Conservation (phyloP, 2,888 invertebrate genomes). For the Chrysolina haemoptera region DNA sequence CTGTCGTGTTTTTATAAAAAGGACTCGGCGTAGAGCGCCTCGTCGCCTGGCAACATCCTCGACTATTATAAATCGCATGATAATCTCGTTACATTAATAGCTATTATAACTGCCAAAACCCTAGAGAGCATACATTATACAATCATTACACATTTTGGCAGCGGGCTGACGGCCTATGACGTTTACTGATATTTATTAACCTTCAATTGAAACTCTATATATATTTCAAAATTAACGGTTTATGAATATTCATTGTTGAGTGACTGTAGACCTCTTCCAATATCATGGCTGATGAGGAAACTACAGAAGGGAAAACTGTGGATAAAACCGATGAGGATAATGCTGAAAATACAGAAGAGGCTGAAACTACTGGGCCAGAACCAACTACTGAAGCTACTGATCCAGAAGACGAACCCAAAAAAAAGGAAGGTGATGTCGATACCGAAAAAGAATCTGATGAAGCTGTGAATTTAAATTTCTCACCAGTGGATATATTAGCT, state of each 20-base stretch:
- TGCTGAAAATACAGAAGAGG: background rate
- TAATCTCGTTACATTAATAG: no score
- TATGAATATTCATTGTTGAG: background rate
- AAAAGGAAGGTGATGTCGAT: background rate
- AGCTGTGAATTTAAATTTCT: constrained; percentile 20
- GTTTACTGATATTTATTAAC: background rate
- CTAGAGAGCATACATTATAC: no score
- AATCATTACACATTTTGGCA: no score
- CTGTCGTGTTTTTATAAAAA: no score
- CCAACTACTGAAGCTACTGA: constrained; percentile 18
- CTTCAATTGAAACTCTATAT: background rate
- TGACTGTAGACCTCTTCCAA: background rate
- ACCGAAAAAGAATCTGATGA: constrained; percentile 21
- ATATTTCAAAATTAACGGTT: background rate
- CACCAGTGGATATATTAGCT: constrained; percentile 31
- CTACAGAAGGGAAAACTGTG: background rate
- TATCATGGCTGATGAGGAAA: constrained; percentile 9
- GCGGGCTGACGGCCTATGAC: no score
- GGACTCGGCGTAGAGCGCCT: no score
- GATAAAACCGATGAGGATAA: background rate
- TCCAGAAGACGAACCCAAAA: constrained; percentile 23
- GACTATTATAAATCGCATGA: no score
- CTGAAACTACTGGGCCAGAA: constrained; percentile 14
- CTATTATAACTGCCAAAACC: no score
- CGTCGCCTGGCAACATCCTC: no score